Evolutionary conservation across 2,113 vertebrate genomes (phyloP).

Genomic region (Podocnemis expansa): DNA sequence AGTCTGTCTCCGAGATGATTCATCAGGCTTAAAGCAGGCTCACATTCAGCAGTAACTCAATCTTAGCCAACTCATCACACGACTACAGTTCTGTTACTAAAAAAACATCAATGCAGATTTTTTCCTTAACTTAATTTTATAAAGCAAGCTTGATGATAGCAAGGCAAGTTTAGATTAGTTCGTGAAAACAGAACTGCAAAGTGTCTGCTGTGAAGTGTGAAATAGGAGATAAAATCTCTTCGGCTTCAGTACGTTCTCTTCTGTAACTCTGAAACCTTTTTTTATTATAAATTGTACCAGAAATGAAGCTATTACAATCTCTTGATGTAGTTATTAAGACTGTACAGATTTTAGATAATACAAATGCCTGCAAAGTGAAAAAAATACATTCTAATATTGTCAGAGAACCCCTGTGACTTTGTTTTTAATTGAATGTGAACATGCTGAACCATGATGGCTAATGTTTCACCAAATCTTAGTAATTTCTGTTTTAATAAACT

Average conservation of each 20-base stretch:
- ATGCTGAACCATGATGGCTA: slow-evolving; percentile 44
- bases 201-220: background rate
- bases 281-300: slow-evolving; percentile 18
- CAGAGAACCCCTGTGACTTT: slow-evolving; percentile 27
- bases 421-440: slow-evolving; percentile 56
- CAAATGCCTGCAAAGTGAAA: slow-evolving; percentile 46
- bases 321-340: slow-evolving; percentile 53
- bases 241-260: background rate
- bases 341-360: slow-evolving; percentile 56
- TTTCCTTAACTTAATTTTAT: background rate
- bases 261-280: slow-evolving; percentile 22
- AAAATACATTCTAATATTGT: slow-evolving; percentile 58
- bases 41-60: background rate
- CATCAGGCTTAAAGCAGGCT: too few relatives aligned
- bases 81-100: background rate
- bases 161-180: background rate
- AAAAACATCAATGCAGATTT: background rate
- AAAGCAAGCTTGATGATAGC: background rate
- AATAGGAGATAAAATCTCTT: background rate
- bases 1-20: background rate
- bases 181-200: background rate
- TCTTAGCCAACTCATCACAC: background rate
- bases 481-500: background rate
- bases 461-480: slow-evolving; percentile 43
- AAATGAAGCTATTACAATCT: slow-evolving; percentile 53